Evolutionary conservation across 2,113 vertebrate species (phyloP).

Genomic region (Eidolon helvum): DNA sequence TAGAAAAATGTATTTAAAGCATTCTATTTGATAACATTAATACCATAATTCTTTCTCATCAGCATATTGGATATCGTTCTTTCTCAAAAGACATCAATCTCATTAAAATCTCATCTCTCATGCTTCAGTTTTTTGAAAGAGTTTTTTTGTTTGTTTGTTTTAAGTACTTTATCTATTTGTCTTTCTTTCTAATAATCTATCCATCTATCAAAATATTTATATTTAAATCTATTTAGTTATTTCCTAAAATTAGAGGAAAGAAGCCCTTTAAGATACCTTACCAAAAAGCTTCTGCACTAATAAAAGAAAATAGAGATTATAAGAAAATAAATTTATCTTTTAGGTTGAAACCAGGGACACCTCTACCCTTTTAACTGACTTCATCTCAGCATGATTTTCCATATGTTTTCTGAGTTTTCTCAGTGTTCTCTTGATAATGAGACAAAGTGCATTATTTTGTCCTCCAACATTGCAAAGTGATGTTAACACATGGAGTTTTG

Average conservation of each 20-base stretch:
- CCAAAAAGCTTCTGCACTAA: neutral
- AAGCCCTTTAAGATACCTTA: neutral
- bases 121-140: neutral
- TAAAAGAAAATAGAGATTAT: neutral
- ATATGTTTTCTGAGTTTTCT: constrained; percentile 52
- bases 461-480: neutral
- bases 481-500: constrained; percentile 68
- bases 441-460: constrained; percentile 64
- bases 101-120: neutral
- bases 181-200: neutral
- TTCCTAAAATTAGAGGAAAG: neutral
- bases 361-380: constrained; percentile 47
- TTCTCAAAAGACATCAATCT: constrained; percentile 42
- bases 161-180: neutral
- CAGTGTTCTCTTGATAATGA: constrained; percentile 54
- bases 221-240: neutral
- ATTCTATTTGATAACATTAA: constrained; percentile 59
- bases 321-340: constrained; percentile 20
- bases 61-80: constrained; percentile 10
- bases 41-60: constrained; percentile 51
- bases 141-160: neutral
- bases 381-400: constrained; percentile 35
- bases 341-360: neutral
- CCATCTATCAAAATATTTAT: neutral
- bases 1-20: constrained; percentile 33